Base-by-base conservation (phyloP, 2,797 vertebrate species). In the Danio choprae region DNA sequence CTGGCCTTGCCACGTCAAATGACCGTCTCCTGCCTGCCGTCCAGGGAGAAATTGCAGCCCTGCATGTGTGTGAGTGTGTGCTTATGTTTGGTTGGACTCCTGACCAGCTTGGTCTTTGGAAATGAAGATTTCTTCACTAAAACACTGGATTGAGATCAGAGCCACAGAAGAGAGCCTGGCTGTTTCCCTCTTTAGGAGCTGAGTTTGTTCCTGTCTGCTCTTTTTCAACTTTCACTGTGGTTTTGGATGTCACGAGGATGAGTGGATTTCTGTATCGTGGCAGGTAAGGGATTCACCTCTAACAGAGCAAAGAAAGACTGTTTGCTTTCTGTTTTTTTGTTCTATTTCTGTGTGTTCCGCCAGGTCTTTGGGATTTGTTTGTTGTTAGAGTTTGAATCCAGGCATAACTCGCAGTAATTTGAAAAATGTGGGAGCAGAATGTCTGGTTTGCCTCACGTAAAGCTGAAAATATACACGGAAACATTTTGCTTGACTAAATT, bases 211-310 rank as follows among this genome's bases (percentile, higher is more conserved):
- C 58, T 78, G 82, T 29, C 70, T 81, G 70, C 67, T 77, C 58
- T 82, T 82, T 80, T 74, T 86, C 59, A 81, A 71, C 50, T 46
- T 71, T 80, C 50, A 63, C 44, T 58, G 77, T 80, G 70, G 70
- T 73, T 55, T 55, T 65, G 70, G 77, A 68, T 78, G 36, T 76
- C 55, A 77, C 55, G 69, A 72, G 76, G 22, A 93, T 93, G 93
- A 94, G 92, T 84, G 92, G 88, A 82, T 94, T 89, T 88, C 88
- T 93, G 22, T 92, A 93, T 50, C 88, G 92, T 73, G 92, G 92
- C 87, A 90, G 93, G 93, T 94, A 91, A 93, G 92, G 44, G 60
- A 2, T 74, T 82, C 43, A 65, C 72, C 18, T 75, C 9, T 22
- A 36, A 62, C 15, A 20, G 20, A 74, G 40, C 15, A 11, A 5